phyloP scores from a whole-genome alignment of 2,888 invertebrate species.

The Cetonia aurata region DNA sequence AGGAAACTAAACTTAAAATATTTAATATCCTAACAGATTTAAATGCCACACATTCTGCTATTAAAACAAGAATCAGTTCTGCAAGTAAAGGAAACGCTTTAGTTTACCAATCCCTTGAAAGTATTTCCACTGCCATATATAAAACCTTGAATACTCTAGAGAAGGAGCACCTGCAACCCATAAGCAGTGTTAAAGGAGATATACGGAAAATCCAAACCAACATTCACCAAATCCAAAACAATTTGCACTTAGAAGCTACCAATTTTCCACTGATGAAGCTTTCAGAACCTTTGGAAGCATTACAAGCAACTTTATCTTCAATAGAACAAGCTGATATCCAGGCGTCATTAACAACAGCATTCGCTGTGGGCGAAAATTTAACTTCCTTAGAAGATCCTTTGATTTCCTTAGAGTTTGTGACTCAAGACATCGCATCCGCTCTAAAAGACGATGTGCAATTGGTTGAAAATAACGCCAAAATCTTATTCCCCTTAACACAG shows the following conservation, averaged over 20 bases:
- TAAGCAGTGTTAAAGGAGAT: neutral
- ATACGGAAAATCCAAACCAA: neutral
- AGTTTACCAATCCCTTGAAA: neutral
- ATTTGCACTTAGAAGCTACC: too few relatives aligned
- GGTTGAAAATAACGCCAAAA: constrained; percentile 7
- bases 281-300: constrained; percentile 42
- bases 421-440: constrained; percentile 1
- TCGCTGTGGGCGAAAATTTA: constrained; percentile 8
- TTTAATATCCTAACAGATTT: neutral
- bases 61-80: constrained; percentile 3
- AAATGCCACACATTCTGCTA: neutral
- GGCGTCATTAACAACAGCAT: neutral
- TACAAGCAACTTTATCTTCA: constrained; percentile 4
- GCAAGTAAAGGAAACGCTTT: neutral
- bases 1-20: neutral
- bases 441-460: neutral
- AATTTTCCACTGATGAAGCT: constrained; percentile 27
- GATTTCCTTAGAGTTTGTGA: neutral
- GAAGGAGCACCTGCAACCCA: neutral
- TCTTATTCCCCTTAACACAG: constrained; percentile 17
- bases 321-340: constrained; percentile 5
- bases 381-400: constrained; percentile 5
- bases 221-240: too few relatives aligned
- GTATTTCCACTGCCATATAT: neutral
- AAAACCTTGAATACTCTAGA: neutral